Base-by-base conservation (phyloP, 2,113 vertebrate species). In the Rynchops niger region DNA sequence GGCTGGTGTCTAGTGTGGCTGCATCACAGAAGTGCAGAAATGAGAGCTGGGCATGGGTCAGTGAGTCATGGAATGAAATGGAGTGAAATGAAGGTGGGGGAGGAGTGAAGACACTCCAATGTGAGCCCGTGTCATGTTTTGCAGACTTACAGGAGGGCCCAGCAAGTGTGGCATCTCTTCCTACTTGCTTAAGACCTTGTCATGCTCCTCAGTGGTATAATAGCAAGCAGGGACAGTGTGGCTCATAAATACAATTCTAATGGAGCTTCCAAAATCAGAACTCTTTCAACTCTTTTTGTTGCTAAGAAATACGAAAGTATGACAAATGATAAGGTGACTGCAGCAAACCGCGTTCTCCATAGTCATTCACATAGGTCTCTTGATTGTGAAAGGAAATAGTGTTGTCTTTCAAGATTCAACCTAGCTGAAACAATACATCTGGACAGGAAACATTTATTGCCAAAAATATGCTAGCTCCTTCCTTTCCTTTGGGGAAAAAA, bases 341-440 rank as follows among this genome's bases (percentile, higher is more conserved):
- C 40, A 45, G 32, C 40, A 84, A 88, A 77, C 12, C 1, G 0
- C 0, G 0, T 85, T 67, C 67, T 50, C 70, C 11, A 2, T 72
- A 72, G 63, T 67, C 21, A 25, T 56, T 70, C 42, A 80, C 42
- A 42, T 9, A 42, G 47, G 63, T 84, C 42, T 36, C 21, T 71
- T 81, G 36, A 42, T 23, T 52, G 47, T 72, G 70, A 72, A 77
- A 67, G 53, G 66, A 91, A 58, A 56, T 34, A 40, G 14, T 34
- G 5, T 45, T 81, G 70, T 47, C 36, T 71, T 82, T 88, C 42
- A 38, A 56, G 59, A 45, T 85, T 78, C 26, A 78, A 56, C 42
- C 42, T 34, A 15, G 36, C 63, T 56, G 56, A 91, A 88, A 62
- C 9, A 47, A 67, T 91, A 21, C 25, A 45, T 62, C 18, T 81